Evolutionary conservation across 2,888 invertebrate genomes (phyloP).

Genomic region (Sphaeridia pumilis): DNA sequence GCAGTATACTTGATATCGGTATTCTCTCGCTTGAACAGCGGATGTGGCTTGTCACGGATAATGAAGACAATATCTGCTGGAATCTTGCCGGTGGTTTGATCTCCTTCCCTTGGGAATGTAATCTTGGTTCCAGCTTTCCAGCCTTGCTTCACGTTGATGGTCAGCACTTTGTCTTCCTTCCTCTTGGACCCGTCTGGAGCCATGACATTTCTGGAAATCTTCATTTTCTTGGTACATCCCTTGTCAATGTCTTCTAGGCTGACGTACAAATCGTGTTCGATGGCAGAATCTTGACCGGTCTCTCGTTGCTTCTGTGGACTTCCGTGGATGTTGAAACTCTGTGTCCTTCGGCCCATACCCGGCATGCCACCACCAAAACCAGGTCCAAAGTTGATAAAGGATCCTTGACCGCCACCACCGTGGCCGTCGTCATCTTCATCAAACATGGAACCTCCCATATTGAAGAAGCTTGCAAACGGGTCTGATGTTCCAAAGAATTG

Average conservation of each 20-base stretch:
- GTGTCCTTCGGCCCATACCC: constrained; percentile 45
- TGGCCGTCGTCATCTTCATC: constrained; percentile 69
- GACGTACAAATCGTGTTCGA: constrained; percentile 86
- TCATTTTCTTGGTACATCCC: constrained; percentile 97
- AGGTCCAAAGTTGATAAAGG: constrained; percentile 50
- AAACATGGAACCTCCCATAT: constrained; percentile 53
- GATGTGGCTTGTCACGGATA: constrained; percentile 86
- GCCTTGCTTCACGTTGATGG: constrained; percentile 90
- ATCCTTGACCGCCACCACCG: constrained; percentile 56
- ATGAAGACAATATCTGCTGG: constrained; percentile 96
- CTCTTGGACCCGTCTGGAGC: constrained; percentile 70
- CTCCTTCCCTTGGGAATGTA: constrained; percentile 93
- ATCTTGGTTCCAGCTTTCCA: constrained; percentile 98
- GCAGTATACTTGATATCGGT: constrained; percentile 81
- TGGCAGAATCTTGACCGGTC: constrained; percentile 46
- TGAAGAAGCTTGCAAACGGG: constrained; percentile 88
- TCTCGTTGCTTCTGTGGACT: constrained; percentile 45
- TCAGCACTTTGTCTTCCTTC: constrained; percentile 87
- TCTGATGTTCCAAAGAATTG: constrained; percentile 93
- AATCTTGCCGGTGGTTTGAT: constrained; percentile 82
- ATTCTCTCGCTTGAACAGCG: constrained; percentile 83
- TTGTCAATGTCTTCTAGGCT: constrained; percentile 83
- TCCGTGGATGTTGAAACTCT: constrained; percentile 75
- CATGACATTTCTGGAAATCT: constrained; percentile 76
- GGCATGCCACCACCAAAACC: constrained; percentile 58